A percentile compares a stretch with the other conserved stretches of the same genome.
These are phyloP conservation scores for Melanchra persicariae DNA, from an alignment of 2,888 invertebrate genomes.

Conservation along the genomic window DNA sequence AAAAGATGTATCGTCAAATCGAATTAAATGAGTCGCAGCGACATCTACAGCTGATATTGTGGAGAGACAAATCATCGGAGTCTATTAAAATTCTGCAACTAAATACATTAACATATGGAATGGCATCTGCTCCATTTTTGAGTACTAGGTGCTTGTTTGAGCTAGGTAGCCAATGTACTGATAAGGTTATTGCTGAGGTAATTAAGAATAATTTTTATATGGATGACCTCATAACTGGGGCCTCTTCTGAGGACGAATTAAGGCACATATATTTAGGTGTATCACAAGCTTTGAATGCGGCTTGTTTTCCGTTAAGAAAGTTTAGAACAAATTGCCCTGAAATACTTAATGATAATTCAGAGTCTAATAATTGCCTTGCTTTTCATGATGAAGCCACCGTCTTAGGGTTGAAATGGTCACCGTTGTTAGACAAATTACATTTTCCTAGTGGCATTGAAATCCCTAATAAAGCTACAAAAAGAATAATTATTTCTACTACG, in stretches of 20 bases:
- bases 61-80: not conserved
- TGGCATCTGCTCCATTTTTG: not conserved
- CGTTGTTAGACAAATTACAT: not conserved
- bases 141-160: not conserved
- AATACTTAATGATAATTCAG: not conserved
- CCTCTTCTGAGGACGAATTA: not conserved
- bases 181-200: not conserved
- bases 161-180: not conserved
- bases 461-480: no score
- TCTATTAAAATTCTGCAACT: not conserved
- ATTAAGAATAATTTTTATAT: not conserved
- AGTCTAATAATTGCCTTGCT: not conserved
- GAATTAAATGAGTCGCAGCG: not conserved
- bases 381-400: not conserved
- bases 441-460: no score
- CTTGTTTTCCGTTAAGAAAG: not conserved
- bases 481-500: not conserved
- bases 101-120: not conserved
- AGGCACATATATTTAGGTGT: not conserved
- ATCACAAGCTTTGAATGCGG: not conserved
- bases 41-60: not conserved
- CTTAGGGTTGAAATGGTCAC: not conserved
- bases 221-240: no score
- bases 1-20: not conserved
- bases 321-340: no score